Evolutionary conservation across 1,140 invertebrate species (phyloP), one percentile per base, ranked within the genome.

Genomic region (Sycophila sp.): DNA sequence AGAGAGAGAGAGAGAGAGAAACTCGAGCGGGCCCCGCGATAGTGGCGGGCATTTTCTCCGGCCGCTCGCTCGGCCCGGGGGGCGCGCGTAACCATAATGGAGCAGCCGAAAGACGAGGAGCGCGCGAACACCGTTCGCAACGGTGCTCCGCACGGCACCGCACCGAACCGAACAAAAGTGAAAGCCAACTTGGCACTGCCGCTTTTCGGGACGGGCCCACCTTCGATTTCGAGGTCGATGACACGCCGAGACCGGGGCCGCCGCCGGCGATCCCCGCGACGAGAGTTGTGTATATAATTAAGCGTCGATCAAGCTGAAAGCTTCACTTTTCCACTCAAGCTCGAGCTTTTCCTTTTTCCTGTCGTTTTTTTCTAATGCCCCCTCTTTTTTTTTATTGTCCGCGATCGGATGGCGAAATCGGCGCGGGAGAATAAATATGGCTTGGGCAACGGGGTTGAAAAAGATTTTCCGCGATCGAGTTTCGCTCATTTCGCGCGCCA

Each of bases 171-270:
- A 79, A 80, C 77, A 85, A 84, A 85, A 85, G 83, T 85, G 82
- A 85, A 85, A 85, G 83, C 78, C 78, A 80, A 75, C 71, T 76
- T 77, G 78, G 75, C 71, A 75, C 71, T 71, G 75, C 69, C 69
- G 72, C 74, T 80, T 80, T 84, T 83, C 76, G 79, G 76, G 76
- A 70, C 74, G 74, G 73, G 66, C 75, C 76, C 78, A 78, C 78
- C 78, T 81, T 80, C 76, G 76, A 75, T 76, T 80, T 79, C 75
- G 80, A 81, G 81, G 82, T 83, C 80, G 78, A 83, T 77, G 82
- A 82, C 81, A 78, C 75, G 73, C 71, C 47, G 15, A 32, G 15
- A 62, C 6, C 34, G n/a, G 30, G 28, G 24, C n/a, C 2, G n/a
- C 6, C 51, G 34, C 17, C 32, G 19, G 49, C 62, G 11, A 36